These are phyloP conservation scores for Phytoseiulus persimilis DNA, from an alignment of 2,888 invertebrate genomes.

Conservation along the genomic window DNA sequence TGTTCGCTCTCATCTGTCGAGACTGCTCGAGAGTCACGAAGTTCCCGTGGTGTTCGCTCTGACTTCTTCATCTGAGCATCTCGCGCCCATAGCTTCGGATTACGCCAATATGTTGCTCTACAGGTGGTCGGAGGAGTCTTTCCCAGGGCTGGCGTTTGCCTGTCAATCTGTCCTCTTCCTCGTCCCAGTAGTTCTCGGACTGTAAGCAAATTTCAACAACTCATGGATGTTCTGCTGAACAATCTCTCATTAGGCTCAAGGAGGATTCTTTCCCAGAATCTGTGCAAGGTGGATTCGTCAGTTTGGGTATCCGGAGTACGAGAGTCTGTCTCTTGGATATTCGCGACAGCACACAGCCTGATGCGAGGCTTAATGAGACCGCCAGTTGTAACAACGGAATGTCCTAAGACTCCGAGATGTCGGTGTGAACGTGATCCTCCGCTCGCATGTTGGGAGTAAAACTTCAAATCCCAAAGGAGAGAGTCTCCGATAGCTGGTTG, in stretches of 20 bases:
- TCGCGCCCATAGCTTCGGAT: background rate
- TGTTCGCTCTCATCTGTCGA: background rate
- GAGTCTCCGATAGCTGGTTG: no score
- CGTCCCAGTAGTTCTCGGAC: background rate
- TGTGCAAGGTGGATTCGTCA: conserved; percentile 13
- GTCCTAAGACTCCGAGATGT: no score
- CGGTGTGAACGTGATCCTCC: no score
- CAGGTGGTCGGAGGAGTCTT: background rate
- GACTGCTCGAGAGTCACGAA: background rate
- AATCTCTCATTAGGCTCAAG: background rate
- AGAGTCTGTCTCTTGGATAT: background rate
- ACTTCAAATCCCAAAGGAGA: no score
- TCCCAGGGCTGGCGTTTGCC: background rate
- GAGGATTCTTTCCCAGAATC: background rate
- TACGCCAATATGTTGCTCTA: background rate
- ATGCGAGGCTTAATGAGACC: no score
- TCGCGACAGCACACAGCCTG: no score
- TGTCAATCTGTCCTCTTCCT: background rate
- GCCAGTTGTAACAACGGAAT: no score
- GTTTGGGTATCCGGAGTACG: background rate
- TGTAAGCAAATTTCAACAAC: no score
- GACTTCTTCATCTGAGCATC: background rate
- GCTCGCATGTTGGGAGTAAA: no score
- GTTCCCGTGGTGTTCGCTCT: background rate
- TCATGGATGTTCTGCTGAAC: no score